Evolutionary conservation across 2,113 vertebrate genomes (phyloP).

Genomic region (Phylloscopus trochilus): DNA sequence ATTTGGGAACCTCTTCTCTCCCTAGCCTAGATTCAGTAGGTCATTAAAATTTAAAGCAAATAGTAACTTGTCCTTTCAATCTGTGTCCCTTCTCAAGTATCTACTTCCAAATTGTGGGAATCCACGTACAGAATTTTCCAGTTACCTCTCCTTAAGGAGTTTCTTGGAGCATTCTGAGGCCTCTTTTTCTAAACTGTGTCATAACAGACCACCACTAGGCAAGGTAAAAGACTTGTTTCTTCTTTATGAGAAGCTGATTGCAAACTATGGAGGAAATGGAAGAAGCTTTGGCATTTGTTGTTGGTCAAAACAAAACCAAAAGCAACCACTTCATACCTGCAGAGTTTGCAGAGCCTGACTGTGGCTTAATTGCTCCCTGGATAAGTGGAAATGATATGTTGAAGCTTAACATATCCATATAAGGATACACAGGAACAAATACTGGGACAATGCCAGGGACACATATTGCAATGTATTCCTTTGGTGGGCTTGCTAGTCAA

Average conservation of each 20-base stretch:
- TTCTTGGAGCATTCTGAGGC: background rate
- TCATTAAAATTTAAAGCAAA: background rate
- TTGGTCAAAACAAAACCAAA: background rate
- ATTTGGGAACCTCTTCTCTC: background rate
- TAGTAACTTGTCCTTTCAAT: background rate
- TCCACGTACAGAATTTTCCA: background rate
- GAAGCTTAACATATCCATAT: background rate
- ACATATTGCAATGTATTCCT: background rate
- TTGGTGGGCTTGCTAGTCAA: background rate
- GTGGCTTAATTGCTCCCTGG: background rate
- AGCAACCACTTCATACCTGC: background rate
- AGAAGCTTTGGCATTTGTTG: background rate
- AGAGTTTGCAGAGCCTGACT: background rate
- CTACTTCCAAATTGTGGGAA: background rate
- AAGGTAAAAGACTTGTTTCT: background rate
- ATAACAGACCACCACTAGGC: background rate
- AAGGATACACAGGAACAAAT: background rate
- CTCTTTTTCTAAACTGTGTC: background rate
- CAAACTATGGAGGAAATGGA: background rate
- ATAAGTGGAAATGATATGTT: background rate
- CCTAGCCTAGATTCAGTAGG: background rate
- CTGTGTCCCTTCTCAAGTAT: rapidly evolving
- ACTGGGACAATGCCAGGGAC: background rate
- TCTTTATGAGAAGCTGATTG: background rate
- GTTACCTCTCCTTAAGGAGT: background rate